These are phyloP conservation scores for Macrotrachela quadricornifera DNA, from an alignment of 1,140 invertebrate genomes.

Conservation along the genomic window DNA sequence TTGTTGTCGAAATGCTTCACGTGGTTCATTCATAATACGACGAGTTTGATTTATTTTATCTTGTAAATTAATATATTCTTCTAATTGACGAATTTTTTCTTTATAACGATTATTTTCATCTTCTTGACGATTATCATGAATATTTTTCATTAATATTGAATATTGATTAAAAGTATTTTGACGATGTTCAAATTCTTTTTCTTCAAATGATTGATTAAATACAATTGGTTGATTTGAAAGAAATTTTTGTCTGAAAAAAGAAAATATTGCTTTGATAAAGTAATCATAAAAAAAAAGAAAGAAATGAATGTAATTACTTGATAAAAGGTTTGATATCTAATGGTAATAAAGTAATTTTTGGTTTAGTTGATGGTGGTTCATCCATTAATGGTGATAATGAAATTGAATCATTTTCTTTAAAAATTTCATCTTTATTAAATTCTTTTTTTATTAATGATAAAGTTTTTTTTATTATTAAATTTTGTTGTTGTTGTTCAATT, in stretches of 20 bases:
- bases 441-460: background rate
- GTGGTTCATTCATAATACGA: slow-evolving; percentile 17
- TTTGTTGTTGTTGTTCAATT: background rate
- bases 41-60: slow-evolving; percentile 19
- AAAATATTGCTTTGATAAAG: too few species aligned
- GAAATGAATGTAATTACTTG: slow-evolving; percentile 12
- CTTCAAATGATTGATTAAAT: background rate
- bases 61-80: slow-evolving; percentile 3
- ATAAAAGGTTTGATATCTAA: slow-evolving; percentile 24
- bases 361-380: slow-evolving; percentile 16
- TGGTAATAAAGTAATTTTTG: slow-evolving; percentile 21
- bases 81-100: slow-evolving; percentile 6
- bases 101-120: slow-evolving; percentile 3
- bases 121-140: background rate
- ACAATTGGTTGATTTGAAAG: too few species aligned
- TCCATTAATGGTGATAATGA: slow-evolving; percentile 9
- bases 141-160: slow-evolving; percentile 1
- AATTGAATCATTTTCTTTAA: too few species aligned
- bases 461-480: background rate
- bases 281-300: too few species aligned
- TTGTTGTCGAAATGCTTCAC: slow-evolving; percentile 26
- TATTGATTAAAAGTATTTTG: background rate
- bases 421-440: background rate
- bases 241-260: too few species aligned
- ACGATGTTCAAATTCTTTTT: background rate